Evolutionary conservation across 2,888 invertebrate species (phyloP), one percentile per base, ranked within the genome.

Genomic region (Yponomeuta malinellus): DNA sequence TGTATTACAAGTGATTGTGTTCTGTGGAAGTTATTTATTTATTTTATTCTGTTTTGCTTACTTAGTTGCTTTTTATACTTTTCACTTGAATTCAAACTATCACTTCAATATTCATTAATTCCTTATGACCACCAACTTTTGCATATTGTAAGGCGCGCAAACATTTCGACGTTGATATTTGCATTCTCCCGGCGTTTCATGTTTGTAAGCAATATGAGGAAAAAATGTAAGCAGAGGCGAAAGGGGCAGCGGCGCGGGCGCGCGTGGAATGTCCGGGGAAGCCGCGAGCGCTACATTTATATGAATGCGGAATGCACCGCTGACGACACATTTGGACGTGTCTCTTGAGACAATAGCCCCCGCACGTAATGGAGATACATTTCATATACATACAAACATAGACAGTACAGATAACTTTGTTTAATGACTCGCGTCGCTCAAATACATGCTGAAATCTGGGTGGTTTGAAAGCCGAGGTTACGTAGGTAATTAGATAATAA

Each of bases 171-270:
- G 48, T 66, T 33, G 63, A 59, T 31, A 77, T 83, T 82, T 81
- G 79, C 80, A 77, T 80, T 78, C 76, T 76, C 75, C 74, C 75
- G 74, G 81, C 87, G 59, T 69, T 67, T 68, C 37, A 37, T 52
- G 85, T 88, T 88, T 87, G 83, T 85, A 87, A 88, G 84, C 86
- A 82, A 86, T 81, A 81, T 79, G 77, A 76, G 76, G 76, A 85
- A 86, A 85, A 83, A 87, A 87, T 83, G 83, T 84, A 85, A 84
- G 83, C 79, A 80, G 77, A 78, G 73, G 74, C 74, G 75, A 73
- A 76, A 12, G 23, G 4, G 23, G 52, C 68, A 4, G 31, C 77
- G 76, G 76, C 15, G 31, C 77, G 76, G 76, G 75, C 73, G 75
- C 75, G 75, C 63, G 71, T 73, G 79, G 82, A 81, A 86, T 87